Base-by-base conservation (phyloP, 2,797 vertebrate genomes). In the Sebastes kiyomatsui region DNA sequence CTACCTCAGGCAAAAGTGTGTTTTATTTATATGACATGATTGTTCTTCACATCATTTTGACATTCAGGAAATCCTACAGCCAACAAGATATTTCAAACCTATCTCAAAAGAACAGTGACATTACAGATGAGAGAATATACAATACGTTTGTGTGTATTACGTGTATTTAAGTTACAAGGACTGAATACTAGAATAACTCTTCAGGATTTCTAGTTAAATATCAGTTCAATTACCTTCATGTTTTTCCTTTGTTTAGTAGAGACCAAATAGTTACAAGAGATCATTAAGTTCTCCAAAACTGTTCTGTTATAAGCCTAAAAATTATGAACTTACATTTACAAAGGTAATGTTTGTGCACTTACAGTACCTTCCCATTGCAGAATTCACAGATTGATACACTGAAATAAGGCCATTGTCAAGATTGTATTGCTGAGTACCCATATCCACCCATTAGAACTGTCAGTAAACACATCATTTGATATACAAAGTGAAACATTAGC, bases 11-110 rank as follows among this genome's bases (percentile, higher is more conserved):
- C 59, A 67, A 60, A 85, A 56, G 6, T 59, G 49, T 77, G 77
- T 80, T 86, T 87, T 77, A 83, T 88, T 89, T 46, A 49, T 71
- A 56, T 73, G 38, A 82, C 28, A 74, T 46, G 6, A 55, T 62
- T 25, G 13, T 75, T 75, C 5, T 30, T 72, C 49, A 56, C 71
- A 74, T 79, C 18, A 68, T 46, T 67, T 54, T 67, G 77, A 78
- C 58, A 79, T 73, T 66, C 52, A 67, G 20, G 52, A 69, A 62
- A 72, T 58, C 30, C 22, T 52, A 52, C 35, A 71, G 28, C 22
- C 58, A n/a, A 23, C 7, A 72, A 67, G 6, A 67, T 46, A 54
- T 64, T 62, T 67, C 10, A 72, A 72, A 35, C 1, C 5, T 28
- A 60, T 33, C 18, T 67, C 27, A n/a, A 32, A 74, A 49, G 30